Percentiles rank a stretch among this genome's conserved stretches.
Evolutionary conservation across 1,140 invertebrate species (phyloP).

Genomic region (Mya arenaria): DNA sequence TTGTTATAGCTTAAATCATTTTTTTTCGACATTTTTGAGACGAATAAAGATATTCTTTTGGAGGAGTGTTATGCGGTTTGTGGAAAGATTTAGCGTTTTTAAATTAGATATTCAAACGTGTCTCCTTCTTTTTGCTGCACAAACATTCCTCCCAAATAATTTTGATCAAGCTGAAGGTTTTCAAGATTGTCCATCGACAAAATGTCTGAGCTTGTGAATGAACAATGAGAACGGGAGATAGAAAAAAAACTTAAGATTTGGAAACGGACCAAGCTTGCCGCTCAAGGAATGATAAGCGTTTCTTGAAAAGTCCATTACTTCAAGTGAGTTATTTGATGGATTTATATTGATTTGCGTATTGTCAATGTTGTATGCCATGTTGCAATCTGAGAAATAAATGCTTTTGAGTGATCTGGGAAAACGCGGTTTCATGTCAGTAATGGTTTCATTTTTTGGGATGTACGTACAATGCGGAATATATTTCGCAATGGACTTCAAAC

Average conservation of each 20-base stretch:
- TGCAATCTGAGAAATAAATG: background rate
- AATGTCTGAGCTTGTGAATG: too few species aligned
- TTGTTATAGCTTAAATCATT: too few species aligned
- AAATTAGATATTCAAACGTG: too few species aligned
- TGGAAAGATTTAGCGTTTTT: too few species aligned
- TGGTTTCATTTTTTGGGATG: background rate
- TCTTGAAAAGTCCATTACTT: background rate
- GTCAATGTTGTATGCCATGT: background rate
- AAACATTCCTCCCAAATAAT: too few species aligned
- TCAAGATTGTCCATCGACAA: too few species aligned
- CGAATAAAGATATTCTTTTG: too few species aligned
- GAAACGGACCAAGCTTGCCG: constrained; percentile 8
- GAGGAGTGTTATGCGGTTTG: too few species aligned
- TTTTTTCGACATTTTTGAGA: too few species aligned
- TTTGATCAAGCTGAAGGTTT: too few species aligned
- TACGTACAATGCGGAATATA: background rate
- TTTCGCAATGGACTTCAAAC: background rate
- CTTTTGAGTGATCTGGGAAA: background rate
- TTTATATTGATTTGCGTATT: background rate
- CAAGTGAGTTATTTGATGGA: background rate
- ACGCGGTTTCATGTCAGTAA: background rate
- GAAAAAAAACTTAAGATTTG: background rate
- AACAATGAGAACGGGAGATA: too few species aligned
- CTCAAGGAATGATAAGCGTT: background rate
- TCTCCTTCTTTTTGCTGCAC: too few species aligned